Evolutionary conservation across 2,888 invertebrate genomes (phyloP).

Genomic region (Spisula solida): DNA sequence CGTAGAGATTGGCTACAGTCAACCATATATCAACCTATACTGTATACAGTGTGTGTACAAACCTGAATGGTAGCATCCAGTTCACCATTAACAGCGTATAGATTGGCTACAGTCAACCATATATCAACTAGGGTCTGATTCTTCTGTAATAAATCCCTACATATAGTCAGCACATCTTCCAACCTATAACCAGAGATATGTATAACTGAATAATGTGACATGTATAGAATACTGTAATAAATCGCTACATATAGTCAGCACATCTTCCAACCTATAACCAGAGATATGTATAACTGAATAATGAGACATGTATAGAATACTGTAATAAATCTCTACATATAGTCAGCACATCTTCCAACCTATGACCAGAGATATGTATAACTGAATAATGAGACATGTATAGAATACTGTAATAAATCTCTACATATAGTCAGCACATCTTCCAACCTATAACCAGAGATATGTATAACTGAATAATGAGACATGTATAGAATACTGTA

Average conservation of each 20-base stretch:
- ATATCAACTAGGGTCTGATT: conserved; percentile 75
- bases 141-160: conserved; percentile 74
- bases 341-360: conserved; percentile 76
- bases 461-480: too few species aligned
- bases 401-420: conserved; percentile 63
- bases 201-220: too few species aligned
- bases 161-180: conserved; percentile 75
- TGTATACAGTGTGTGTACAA: neutral
- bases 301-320: neutral
- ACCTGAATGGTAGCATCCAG: conserved; percentile 73
- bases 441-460: conserved; percentile 69
- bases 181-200: conserved; percentile 62
- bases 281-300: too few species aligned
- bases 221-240: conserved; percentile 58
- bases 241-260: conserved; percentile 72
- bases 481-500: conserved; percentile 40
- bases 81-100: conserved; percentile 76
- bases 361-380: conserved; percentile 40
- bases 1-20: conserved; percentile 78
- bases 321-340: conserved; percentile 74
- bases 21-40: conserved; percentile 73
- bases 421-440: conserved; percentile 76
- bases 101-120: conserved; percentile 80
- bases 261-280: conserved; percentile 75
- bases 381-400: too few species aligned